phyloP scores from a whole-genome alignment of 1,140 invertebrate genomes.

The Trinorchestia longiramus region DNA sequence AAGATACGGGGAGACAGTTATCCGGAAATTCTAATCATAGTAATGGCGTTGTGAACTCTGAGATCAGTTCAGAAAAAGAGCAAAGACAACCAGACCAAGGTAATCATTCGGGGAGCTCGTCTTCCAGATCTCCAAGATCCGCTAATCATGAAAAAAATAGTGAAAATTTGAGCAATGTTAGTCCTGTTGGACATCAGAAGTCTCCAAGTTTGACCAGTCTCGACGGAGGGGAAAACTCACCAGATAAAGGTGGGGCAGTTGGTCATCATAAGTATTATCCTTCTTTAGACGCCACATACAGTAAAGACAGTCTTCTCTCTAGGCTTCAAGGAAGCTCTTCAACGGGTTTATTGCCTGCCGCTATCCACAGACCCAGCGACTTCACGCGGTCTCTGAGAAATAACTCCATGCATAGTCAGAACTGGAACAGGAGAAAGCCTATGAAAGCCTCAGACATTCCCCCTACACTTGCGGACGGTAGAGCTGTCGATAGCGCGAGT shows the following conservation, averaged over 20 bases:
- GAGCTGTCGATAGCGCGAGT: not conserved
- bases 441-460: not conserved
- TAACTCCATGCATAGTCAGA: not conserved
- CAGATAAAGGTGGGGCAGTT: not conserved
- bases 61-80: not conserved
- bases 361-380: not conserved
- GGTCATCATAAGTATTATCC: slow-evolving; percentile 22
- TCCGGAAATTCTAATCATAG: not conserved
- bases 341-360: not conserved
- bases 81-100: not conserved
- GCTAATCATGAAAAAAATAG: not conserved
- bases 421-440: not conserved
- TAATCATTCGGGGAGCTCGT: not conserved
- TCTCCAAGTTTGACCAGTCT: not conserved
- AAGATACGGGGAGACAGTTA: not conserved
- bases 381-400: not conserved
- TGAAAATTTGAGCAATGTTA: not conserved
- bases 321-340: slow-evolving; percentile 4
- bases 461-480: not conserved
- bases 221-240: not conserved
- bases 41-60: not conserved
- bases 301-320: slow-evolving; percentile 15
- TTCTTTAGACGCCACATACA: not conserved
- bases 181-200: not conserved
- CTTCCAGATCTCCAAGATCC: not conserved